phyloP scores from a whole-genome alignment of 2,888 invertebrate genomes.

The Euplagia quadripunctaria region DNA sequence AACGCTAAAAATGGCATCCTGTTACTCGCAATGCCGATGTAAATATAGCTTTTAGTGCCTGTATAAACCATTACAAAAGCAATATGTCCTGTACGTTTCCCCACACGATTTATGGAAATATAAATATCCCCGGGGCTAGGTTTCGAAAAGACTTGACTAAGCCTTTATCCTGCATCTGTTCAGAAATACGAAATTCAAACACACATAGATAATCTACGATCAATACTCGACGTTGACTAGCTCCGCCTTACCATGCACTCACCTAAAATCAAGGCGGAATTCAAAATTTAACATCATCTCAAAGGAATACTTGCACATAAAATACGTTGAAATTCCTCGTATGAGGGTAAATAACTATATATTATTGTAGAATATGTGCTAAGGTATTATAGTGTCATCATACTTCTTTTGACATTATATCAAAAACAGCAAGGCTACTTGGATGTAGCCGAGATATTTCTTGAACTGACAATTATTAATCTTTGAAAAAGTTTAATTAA shows the following conservation, averaged over 20 bases:
- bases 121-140: background rate
- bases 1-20: too few relatives aligned
- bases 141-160: background rate
- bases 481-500: too few relatives aligned
- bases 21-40: too few relatives aligned
- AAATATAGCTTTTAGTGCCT: too few relatives aligned
- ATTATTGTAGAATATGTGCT: background rate
- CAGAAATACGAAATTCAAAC: background rate
- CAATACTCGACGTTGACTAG: background rate
- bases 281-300: background rate
- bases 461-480: too few relatives aligned
- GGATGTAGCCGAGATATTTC: too few relatives aligned
- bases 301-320: background rate
- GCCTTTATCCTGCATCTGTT: background rate
- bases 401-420: too few relatives aligned
- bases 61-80: too few relatives aligned
- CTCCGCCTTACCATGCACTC: background rate
- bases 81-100: too few relatives aligned
- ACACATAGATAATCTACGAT: background rate
- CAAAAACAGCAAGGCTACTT: too few relatives aligned
- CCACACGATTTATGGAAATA: background rate
- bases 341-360: background rate
- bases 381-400: too few relatives aligned
- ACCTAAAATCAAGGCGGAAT: background rate
- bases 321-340: background rate